Conservation (phyloP, 2,888 invertebrate genomes). For the Meghimatium bilineatum region DNA sequence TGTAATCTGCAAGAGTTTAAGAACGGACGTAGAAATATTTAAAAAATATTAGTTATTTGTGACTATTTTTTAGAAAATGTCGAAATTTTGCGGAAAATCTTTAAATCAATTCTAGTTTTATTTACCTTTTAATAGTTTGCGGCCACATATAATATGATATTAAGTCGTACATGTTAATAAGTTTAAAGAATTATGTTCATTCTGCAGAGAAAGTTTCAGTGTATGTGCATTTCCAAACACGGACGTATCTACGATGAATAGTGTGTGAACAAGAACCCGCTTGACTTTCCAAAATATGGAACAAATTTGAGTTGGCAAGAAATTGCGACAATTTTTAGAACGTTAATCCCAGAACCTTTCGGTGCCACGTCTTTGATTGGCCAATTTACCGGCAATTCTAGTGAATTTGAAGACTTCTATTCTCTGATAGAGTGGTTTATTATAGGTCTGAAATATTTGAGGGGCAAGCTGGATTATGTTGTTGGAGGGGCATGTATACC, state of each 20-base stretch:
- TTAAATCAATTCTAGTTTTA: no score
- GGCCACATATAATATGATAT: no score
- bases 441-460: background rate
- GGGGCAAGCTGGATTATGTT: background rate
- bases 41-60: no score
- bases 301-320: constrained; percentile 15
- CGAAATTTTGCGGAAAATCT: no score
- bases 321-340: constrained; percentile 35
- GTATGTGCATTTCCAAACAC: background rate
- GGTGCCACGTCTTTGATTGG: constrained; percentile 30
- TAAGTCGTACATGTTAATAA: no score
- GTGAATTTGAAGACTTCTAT: constrained; percentile 12
- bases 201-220: no score
- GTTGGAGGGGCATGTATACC: background rate
- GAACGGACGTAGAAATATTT: no score
- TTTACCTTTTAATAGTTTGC: no score
- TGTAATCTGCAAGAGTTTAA: no score
- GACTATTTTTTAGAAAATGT: no score
- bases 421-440: constrained; percentile 20
- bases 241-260: background rate
- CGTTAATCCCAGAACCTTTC: constrained; percentile 18
- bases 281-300: constrained; percentile 12
- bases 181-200: no score
- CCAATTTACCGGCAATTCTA: constrained; percentile 28
- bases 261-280: constrained; percentile 6